phyloP scores from a whole-genome alignment of 2,888 invertebrate species.

The Ectobius pallidus region DNA sequence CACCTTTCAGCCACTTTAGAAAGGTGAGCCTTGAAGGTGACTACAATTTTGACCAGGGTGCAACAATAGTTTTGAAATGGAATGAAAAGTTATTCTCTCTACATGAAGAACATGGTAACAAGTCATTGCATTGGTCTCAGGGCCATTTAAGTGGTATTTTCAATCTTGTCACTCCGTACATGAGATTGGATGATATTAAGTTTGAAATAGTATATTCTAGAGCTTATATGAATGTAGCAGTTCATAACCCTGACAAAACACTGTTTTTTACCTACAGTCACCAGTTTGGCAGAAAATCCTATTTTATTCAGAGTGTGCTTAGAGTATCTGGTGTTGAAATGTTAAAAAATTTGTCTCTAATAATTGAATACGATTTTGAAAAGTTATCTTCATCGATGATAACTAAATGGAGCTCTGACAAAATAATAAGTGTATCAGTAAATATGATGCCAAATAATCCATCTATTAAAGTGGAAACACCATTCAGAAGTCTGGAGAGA shows the following conservation, averaged over 20 bases:
- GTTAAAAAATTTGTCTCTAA: background rate
- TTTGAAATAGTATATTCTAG: background rate
- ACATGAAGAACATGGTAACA: background rate
- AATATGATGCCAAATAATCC: background rate
- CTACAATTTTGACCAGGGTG: background rate
- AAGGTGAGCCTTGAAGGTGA: background rate
- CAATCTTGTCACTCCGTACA: background rate
- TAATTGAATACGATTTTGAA: background rate
- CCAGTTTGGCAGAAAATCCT: background rate
- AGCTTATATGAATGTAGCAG: background rate
- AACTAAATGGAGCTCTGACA: background rate
- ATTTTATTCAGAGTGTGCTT: background rate
- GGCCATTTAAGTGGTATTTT: background rate
- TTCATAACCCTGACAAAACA: background rate
- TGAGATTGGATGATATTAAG: background rate
- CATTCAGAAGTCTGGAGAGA: conserved; percentile 7
- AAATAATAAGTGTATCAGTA: background rate
- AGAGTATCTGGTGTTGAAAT: background rate
- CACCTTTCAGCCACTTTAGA: conserved; percentile 20
- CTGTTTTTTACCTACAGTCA: background rate
- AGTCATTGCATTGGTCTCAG: no score
- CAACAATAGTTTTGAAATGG: background rate
- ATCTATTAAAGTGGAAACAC: background rate
- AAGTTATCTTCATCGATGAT: background rate
- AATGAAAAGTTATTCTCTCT: background rate